Conservation (phyloP, 2,113 vertebrate genomes). For the Stercorarius parasiticus region DNA sequence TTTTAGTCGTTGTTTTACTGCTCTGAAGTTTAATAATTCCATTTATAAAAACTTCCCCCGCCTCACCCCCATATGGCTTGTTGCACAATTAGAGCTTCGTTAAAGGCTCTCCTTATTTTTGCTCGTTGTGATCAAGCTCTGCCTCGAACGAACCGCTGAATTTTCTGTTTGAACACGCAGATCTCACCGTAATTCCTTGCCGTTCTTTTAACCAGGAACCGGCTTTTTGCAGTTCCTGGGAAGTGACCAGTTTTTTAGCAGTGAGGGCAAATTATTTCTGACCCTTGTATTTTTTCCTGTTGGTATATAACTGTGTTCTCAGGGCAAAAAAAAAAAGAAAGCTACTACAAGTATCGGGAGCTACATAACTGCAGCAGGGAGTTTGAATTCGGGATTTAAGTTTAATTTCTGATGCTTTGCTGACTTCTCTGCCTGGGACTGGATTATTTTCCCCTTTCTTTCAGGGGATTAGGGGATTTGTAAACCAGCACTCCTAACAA, state of each 20-base stretch:
- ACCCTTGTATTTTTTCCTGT: neutral
- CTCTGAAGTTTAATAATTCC: neutral
- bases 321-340: neutral
- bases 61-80: neutral
- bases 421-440: neutral
- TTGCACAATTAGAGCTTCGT: neutral
- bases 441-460: conserved; percentile 9
- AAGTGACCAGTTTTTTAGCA: neutral
- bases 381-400: neutral
- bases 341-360: fast-evolving
- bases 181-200: neutral
- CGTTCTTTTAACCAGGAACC: neutral
- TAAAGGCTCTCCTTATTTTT: conserved; percentile 13
- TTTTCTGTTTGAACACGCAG: neutral
- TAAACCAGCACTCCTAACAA: neutral
- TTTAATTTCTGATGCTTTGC: neutral
- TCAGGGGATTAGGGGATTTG: conserved; percentile 27
- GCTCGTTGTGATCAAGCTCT: neutral
- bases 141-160: neutral
- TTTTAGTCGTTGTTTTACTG: neutral
- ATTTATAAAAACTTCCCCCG: neutral
- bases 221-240: neutral
- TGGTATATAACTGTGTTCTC: neutral
- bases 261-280: neutral
- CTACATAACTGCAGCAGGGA: fast-evolving